Base-by-base conservation (phyloP, 2,888 invertebrate genomes). In the Scaptomyza tumidula region DNA sequence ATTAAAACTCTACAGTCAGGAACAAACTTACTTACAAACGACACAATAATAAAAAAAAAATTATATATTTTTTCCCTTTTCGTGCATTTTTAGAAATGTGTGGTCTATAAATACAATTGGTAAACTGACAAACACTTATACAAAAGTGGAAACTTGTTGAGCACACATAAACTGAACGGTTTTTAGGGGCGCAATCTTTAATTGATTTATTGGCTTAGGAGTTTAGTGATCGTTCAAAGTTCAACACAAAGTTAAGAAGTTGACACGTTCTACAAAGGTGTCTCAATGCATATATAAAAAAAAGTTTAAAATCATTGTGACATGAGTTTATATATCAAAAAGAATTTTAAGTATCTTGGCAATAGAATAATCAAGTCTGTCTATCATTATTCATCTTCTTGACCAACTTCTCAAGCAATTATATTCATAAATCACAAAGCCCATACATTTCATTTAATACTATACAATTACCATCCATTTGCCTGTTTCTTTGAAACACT, bases 171-270 rank as follows among this genome's bases (percentile, higher is more conserved):
- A 77, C 73, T 75, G 78, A 78, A 66, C 54, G 70, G 76, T 76
- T 76, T 80, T 54, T 19, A 4, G 35, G 35, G 55, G 53, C 39
- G 24, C 71, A 73, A 81, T 76, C 79, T 79, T 73, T 87, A 82
- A 83, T 79, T 87, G 87, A 87, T 84, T 84, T 87, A 84, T 65
- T 56, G 27, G 27, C 50, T 6, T 4, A 7, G 16, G 67, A 59
- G 39, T 19, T 76, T 62, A 56, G 35, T n/a, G 31, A 44, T 19
- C 31, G 35, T 9, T 53, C 46, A 55, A 65, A 65, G 56, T 31
- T 24, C 56, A 35, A 16, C 56, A 52, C 27, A 19, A 68, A 46
- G 53, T 48, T 41, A 16, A 24, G 33, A 31, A 33, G 19, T 45
- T 50, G 44, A 43, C 50, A 43, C 33, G 35, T 44, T 29, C 29